Conservation (phyloP, 2,113 vertebrate species). For the Sinocyclocheilus maitianheensis region DNA sequence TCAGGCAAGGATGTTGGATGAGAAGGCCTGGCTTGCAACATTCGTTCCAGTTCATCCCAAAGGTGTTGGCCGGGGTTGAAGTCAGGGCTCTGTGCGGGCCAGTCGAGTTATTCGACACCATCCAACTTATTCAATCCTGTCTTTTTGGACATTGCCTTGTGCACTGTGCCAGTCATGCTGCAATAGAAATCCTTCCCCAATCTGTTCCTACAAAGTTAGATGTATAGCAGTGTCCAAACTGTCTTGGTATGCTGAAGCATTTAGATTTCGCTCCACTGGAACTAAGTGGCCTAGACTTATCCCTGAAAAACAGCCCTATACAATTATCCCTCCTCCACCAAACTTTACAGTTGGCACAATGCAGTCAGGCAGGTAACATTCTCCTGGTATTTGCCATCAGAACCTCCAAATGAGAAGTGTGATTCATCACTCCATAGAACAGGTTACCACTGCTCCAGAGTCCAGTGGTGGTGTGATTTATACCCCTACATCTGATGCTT, state of each 20-base stretch:
- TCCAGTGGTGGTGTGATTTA: too few relatives aligned
- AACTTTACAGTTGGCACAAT: too few relatives aligned
- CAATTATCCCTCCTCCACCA: too few relatives aligned
- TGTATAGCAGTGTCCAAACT: background rate
- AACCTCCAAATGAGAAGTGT: too few relatives aligned
- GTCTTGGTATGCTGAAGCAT: background rate
- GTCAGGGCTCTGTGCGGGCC: background rate
- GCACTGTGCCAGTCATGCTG: background rate
- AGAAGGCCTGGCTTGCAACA: background rate
- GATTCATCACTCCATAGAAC: too few relatives aligned
- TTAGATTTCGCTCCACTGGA: background rate
- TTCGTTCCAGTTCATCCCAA: background rate
- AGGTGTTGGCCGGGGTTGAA: background rate
- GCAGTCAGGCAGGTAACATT: too few relatives aligned
- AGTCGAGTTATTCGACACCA: background rate
- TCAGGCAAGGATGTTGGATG: background rate
- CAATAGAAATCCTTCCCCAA: background rate
- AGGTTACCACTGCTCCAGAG: too few relatives aligned
- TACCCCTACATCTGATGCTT: too few relatives aligned
- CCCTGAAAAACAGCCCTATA: background rate
- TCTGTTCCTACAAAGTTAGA: background rate
- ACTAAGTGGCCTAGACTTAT: background rate
- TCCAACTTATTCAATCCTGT: background rate
- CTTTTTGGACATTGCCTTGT: background rate
- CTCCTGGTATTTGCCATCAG: too few relatives aligned